Conservation (phyloP, 2,888 invertebrate genomes). For the Tenthredo livida region DNA sequence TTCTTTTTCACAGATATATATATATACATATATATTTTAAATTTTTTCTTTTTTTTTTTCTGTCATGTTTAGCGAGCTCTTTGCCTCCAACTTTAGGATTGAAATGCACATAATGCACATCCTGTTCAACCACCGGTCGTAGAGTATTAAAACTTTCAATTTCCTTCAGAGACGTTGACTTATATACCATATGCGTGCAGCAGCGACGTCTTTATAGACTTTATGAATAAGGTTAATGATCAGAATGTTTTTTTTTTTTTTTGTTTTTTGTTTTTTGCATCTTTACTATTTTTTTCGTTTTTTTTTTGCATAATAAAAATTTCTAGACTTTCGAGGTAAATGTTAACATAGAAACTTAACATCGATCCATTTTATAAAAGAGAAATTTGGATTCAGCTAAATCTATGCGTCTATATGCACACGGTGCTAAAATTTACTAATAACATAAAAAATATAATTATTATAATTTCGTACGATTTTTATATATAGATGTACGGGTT, state of each 20-base stretch:
- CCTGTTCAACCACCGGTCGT: slow-evolving; percentile 68
- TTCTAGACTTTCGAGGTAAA: background rate
- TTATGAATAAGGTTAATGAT: background rate
- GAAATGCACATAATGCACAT: slow-evolving; percentile 75
- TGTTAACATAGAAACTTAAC: background rate
- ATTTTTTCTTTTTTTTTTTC: background rate
- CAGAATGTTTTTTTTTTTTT: no score
- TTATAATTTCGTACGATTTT: no score
- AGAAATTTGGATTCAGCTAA: background rate
- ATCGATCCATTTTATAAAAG: background rate
- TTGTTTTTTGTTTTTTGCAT: no score
- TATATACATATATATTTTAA: background rate
- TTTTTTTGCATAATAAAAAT: background rate
- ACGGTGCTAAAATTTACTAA: background rate
- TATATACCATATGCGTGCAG: background rate
- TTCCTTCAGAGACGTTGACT: background rate
- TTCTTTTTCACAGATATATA: slow-evolving; percentile 47
- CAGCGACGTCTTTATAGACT: background rate
- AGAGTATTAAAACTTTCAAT: slow-evolving; percentile 17
- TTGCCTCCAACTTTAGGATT: slow-evolving; percentile 62
- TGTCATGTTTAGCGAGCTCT: slow-evolving; percentile 42
- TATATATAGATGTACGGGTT: no score
- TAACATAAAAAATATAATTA: no score
- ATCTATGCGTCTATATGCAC: no score
- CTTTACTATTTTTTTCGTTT: no score